Evolutionary conservation across 2,797 vertebrate genomes (phyloP).

Genomic region (Steatocranus sp.): DNA sequence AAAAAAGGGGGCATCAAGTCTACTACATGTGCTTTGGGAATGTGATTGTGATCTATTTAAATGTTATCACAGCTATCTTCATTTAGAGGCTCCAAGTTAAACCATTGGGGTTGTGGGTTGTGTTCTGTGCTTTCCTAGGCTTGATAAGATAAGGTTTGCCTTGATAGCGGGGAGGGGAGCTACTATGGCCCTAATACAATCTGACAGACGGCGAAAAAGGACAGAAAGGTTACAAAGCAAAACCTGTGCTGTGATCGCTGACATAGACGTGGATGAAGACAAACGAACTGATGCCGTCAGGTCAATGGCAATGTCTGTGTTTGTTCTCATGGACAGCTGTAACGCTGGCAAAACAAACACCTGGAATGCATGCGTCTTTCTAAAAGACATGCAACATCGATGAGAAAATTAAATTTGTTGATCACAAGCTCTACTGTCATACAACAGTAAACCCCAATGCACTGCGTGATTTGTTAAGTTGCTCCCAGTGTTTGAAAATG

Average conservation of each 20-base stretch:
- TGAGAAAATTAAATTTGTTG: background rate
- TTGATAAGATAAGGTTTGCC: slow-evolving; percentile 39
- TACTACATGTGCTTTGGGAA: background rate
- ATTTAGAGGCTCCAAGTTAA: background rate
- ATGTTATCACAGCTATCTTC: background rate
- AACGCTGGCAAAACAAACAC: slow-evolving; percentile 33
- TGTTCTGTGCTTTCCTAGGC: slow-evolving; percentile 43
- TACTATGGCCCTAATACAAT: slow-evolving; percentile 31
- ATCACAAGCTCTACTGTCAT: background rate
- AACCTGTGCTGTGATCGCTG: slow-evolving; percentile 55
- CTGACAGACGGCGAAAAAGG: slow-evolving; percentile 24
- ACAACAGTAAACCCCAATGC: slow-evolving; percentile 24
- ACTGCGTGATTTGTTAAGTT: slow-evolving; percentile 23
- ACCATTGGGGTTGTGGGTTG: background rate
- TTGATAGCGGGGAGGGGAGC: slow-evolving; percentile 5
- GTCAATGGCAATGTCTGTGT: background rate
- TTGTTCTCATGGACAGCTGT: slow-evolving; percentile 22
- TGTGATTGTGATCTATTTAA: background rate
- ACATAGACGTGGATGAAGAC: slow-evolving; percentile 27
- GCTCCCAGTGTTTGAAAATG: slow-evolving; percentile 4
- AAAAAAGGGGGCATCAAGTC: background rate
- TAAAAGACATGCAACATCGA: background rate
- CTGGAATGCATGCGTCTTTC: slow-evolving; percentile 19
- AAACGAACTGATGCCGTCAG: background rate
- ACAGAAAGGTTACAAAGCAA: slow-evolving; percentile 29